Base-by-base conservation (phyloP, 2,888 invertebrate species). In the Eupeodes latifasciatus region DNA sequence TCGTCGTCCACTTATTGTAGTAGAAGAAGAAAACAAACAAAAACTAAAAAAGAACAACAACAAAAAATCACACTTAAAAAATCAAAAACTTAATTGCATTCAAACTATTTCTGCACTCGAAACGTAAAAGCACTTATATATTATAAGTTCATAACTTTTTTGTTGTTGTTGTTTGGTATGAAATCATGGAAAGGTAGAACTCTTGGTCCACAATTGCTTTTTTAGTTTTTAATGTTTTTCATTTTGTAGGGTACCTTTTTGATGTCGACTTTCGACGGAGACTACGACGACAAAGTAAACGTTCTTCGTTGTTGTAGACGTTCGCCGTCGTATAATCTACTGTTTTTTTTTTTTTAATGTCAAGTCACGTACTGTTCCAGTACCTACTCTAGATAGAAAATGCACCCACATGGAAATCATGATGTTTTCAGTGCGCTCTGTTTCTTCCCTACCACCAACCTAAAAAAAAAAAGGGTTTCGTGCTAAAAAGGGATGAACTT, bases 41-140 rank as follows among this genome's bases (percentile, higher is more conserved):
- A 19, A 53, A 16, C 40, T 1, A 3, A 5, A 67, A 2, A 4
- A 69, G 11, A 11, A 40, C 5, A 36, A 9, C 2, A 57, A 59
- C 40, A 59, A 49, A 82, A 57, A 76, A 82, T 66, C 69, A 64
- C 82, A 75, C 75, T 83, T 83, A 71, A 83, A 86, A 87, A 87
- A 87, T 87, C 84, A 81, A 77, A 27, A 86, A 84, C 67, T 84
- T 84, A 87, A 87, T 87, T 84, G 84, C 87, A 87, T 84, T 77
- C 84, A 87, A 87, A 87, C 87, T 87, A 87, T 87, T 83, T 72
- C 80, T 80, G 36, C 71, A 83, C 86, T 87, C 59, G 57, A 40
- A 84, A 80, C 59, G 57, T 27, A 84, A 80, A 87, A 83, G 84
- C 87, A 87, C 87, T 87, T 87, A 55, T 87, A 55, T 16, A 76